Base-by-base conservation (phyloP, 2,113 vertebrate species). In the Seriola rivoliana region DNA sequence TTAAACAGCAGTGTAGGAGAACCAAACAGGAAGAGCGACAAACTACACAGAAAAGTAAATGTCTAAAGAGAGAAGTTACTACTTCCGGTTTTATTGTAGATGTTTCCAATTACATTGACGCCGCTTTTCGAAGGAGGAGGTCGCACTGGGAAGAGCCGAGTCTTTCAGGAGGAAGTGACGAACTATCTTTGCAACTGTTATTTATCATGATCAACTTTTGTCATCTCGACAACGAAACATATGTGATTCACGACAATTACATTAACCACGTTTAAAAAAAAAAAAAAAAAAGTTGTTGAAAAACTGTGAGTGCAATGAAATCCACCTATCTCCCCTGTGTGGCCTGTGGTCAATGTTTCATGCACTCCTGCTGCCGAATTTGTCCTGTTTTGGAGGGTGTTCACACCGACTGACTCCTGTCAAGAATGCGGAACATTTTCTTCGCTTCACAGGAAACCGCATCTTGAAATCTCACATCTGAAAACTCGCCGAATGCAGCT, bases 391-490 rank as follows among this genome's bases (percentile, higher is more conserved):
- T 38, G 55, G 64, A 72, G 70, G 69, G 80, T 80, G 84, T 78
- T 69, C 84, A 84, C 76, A 68, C 38, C 66, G 66, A 80, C 83
- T 78, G 71, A 25, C 68, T 82, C 71, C 1, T 25, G 78, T 76
- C 70, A 88, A 95, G 91, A 95, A 95, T 95, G 95, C 93, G 94
- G 93, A 95, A 95, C 92, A 92, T 89, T 91, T 88, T 54, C 29
- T n/a, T 65, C 52, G 46, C 74, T 81, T 80, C 52, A 89, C 85
- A 90, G 83, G 92, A 94, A 94, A 90, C 74, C 59, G 46, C 63
- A 75, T 63, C 8, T 68, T 25, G 32, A 63, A 46, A 75, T 68
- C 29, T 50, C 25, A 8, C n/a, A 38, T 66, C 1, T 64, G 21
- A 62, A 68, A 87, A 42, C 14, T 19, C 21, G 11, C 3, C 2